These are phyloP conservation scores for Sylvia atricapilla DNA, from an alignment of 2,113 vertebrate species.

Conservation along the genomic window DNA sequence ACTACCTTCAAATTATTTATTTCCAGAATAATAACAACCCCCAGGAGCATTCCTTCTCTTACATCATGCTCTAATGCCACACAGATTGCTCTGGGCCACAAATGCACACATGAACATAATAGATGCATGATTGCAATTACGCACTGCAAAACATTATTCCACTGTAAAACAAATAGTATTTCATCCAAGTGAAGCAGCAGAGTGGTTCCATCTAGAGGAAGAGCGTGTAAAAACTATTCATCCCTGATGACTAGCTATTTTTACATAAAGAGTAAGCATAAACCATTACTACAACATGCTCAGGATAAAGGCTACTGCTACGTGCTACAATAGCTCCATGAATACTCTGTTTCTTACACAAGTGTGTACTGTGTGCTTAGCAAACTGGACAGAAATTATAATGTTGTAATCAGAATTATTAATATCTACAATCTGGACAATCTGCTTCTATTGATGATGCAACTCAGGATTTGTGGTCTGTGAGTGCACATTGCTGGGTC, in stretches of 20 bases:
- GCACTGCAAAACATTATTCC: background rate
- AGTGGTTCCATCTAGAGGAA: constrained; percentile 61
- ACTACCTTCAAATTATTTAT: background rate
- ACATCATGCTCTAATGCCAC: background rate
- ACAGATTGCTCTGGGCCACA: accelerated
- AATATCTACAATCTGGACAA: background rate
- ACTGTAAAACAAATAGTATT: background rate
- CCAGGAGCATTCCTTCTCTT: background rate
- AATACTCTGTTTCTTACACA: background rate
- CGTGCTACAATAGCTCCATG: background rate
- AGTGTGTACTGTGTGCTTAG: background rate
- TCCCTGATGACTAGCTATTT: background rate
- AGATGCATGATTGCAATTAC: background rate
- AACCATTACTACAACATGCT: background rate
- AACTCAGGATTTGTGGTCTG: background rate
- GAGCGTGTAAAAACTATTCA: background rate
- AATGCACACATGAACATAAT: accelerated
- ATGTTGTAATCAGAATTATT: background rate
- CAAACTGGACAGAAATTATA: background rate
- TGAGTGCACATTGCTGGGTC: background rate
- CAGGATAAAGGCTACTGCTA: background rate
- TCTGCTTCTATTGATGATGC: background rate
- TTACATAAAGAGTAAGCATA: background rate
- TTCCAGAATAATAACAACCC: background rate
- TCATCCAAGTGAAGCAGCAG: constrained; percentile 7